These are phyloP conservation scores for Yponomeuta evonymella DNA, from an alignment of 2,888 invertebrate species.

Conservation along the genomic window DNA sequence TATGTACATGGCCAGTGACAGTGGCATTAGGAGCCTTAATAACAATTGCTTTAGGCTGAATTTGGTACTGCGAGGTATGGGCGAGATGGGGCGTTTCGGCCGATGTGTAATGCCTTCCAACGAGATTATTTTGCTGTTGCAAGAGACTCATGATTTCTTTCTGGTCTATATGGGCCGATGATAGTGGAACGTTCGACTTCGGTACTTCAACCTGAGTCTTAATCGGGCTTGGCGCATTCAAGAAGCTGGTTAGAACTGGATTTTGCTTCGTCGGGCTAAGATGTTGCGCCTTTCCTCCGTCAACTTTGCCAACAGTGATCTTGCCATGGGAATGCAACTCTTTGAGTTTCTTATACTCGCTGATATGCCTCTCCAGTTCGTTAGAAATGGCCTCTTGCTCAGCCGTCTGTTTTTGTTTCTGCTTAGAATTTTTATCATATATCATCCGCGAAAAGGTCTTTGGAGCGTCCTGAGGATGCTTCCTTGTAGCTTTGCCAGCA, in stretches of 20 bases:
- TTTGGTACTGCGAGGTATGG: not conserved
- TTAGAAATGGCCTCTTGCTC: constrained; percentile 9
- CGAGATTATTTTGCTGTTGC: constrained; percentile 40
- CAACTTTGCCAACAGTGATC: not conserved
- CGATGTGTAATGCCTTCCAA: not conserved
- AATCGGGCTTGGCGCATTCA: not conserved
- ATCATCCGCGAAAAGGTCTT: not conserved
- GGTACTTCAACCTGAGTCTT: not conserved
- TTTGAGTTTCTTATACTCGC: not conserved
- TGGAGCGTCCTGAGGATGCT: not conserved
- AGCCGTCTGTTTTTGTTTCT: constrained; percentile 1
- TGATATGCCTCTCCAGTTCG: constrained; percentile 11
- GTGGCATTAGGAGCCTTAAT: not conserved
- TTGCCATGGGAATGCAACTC: not conserved
- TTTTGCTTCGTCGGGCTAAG: not conserved
- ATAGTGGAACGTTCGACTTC: not conserved
- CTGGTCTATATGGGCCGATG: constrained; percentile 33
- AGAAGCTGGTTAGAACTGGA: not conserved
- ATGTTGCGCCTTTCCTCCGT: not conserved
- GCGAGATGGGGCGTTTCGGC: not conserved
- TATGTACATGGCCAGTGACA: not conserved
- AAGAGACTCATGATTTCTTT: constrained; percentile 45
- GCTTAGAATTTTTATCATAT: not conserved
- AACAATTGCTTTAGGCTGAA: not conserved
- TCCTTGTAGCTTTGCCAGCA: not conserved